Base-by-base conservation (phyloP, 2,113 vertebrate genomes). In the Phocoena phocoena region DNA sequence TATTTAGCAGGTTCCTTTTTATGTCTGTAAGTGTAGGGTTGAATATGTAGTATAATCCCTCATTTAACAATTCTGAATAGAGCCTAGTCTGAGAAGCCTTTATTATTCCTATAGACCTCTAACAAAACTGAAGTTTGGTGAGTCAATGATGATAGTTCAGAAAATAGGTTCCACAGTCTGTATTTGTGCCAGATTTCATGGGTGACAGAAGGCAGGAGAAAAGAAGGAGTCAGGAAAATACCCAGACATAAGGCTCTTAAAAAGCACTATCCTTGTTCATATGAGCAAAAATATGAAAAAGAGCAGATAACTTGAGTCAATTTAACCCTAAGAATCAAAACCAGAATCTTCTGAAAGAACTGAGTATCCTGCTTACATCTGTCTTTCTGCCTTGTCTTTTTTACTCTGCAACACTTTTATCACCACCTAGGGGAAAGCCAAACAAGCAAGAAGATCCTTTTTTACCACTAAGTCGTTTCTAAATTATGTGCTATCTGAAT, bases 401-500 rank as follows among this genome's bases (percentile, higher is more conserved):
- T 82, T 50, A 70, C 63, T 90, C 96, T 83, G 86, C 8, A 90
- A 58, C 8, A 18, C n/a, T 98, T 97, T 98, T 97, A 86, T 87
- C 74, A 82, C 53, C 67, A 97, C 95, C 97, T 85, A 41, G 96
- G 96, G 98, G 96, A 83, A 97, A 97, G 88, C 25, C 95, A 97
- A 97, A 90, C 71, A 98, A 94, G 63, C 41, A 92, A 94, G 58
- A 6, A 88, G 81, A 97, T 97, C 96, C 71, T 97, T 98, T 90
- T 90, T 65, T 41, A 63, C 95, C 77, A 84, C 15, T 2, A 91
- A 98, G 23, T 96, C 96, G 88, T 97, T 97, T 62, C 60, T 97
- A 97, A 97, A 97, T 97, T 97, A 98, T 95, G 86, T 88, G 9
- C 36, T 96, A 92, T 87, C 95, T 97, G 92, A 98, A 94, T 70